phyloP scores from a whole-genome alignment of 2,888 invertebrate species.

The Sympetrum striolatum region DNA sequence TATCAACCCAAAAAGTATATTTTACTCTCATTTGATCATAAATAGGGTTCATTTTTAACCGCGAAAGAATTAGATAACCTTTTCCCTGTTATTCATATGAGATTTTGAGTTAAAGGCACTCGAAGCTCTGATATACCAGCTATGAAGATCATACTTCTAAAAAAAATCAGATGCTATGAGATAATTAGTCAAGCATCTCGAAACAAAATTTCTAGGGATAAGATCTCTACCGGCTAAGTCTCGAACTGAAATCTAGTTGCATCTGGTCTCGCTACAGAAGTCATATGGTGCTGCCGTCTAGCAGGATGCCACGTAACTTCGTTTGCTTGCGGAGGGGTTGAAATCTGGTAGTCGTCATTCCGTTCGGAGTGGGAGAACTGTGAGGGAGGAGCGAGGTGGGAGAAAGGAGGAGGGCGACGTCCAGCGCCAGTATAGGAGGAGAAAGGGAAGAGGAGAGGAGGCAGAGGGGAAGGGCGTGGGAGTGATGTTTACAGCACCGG shows the following conservation, averaged over 20 bases:
- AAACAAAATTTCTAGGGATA: not conserved
- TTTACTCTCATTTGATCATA: too few species aligned
- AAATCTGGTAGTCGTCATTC: conserved; percentile 18
- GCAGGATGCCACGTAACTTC: conserved; percentile 22
- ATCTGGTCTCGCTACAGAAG: not conserved
- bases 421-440: conserved; percentile 36
- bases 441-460: conserved; percentile 41
- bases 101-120: too few species aligned
- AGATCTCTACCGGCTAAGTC: not conserved
- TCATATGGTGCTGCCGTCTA: not conserved
- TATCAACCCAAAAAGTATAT: too few species aligned
- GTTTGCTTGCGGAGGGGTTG: not conserved
- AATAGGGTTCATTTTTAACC: too few species aligned
- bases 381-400: conserved; percentile 2
- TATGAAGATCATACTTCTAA: too few species aligned
- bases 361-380: not conserved
- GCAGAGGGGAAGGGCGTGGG: conserved; percentile 41
- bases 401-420: conserved; percentile 27
- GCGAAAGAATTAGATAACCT: too few species aligned
- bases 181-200: too few species aligned
- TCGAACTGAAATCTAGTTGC: not conserved
- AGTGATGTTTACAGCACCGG: conserved; percentile 22
- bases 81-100: too few species aligned
- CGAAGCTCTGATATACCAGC: too few species aligned
- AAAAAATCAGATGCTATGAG: too few species aligned